Conservation (phyloP, 2,797 vertebrate species). For the Myotis daubentonii region DNA sequence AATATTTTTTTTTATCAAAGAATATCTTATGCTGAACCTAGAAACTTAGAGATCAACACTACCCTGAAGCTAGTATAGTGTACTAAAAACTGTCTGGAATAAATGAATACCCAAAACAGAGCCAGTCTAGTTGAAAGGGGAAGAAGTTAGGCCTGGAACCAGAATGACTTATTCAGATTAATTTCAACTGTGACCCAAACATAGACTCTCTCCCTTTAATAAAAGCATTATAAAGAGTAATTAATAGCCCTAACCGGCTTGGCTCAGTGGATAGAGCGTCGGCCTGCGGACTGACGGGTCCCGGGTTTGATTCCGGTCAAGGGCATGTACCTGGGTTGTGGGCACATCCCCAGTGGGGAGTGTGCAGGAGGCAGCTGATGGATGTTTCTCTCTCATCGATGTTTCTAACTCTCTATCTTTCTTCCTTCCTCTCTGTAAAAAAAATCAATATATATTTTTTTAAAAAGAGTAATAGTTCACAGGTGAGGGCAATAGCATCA, state of each 20-base stretch:
- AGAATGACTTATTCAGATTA: not conserved
- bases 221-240: constrained; percentile 29
- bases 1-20: not conserved
- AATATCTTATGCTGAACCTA: not conserved
- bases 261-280: too few species aligned
- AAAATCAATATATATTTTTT: too few species aligned
- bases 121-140: not conserved
- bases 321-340: too few species aligned
- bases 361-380: too few species aligned
- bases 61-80: not conserved
- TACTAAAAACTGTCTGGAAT: not conserved
- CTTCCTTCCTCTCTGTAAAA: too few species aligned
- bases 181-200: constrained; percentile 18
- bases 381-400: too few species aligned
- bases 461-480: not conserved
- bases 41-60: not conserved
- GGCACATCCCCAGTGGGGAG: too few species aligned
- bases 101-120: not conserved
- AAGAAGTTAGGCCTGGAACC: not conserved
- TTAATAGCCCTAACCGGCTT: not conserved
- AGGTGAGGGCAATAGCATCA: not conserved
- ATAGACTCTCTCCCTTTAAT: not conserved
- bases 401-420: too few species aligned
- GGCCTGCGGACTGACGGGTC: too few species aligned
- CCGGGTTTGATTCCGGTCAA: too few species aligned